Evolutionary conservation across 2,797 vertebrate genomes (phyloP).

Genomic region (Malacoctenus gilli): DNA sequence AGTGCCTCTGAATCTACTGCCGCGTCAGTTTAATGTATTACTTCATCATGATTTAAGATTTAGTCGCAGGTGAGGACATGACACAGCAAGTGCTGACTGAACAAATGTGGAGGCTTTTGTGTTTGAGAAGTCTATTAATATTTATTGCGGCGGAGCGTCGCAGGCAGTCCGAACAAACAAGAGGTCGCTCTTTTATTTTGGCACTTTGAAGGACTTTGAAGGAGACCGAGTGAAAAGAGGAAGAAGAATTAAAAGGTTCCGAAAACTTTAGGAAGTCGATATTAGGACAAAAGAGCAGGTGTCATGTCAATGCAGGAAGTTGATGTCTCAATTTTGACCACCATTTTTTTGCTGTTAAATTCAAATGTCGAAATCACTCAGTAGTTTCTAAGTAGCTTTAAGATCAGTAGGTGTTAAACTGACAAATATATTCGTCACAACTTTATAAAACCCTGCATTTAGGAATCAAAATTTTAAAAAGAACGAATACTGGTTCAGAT

Average conservation of each 20-base stretch:
- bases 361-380: too few species aligned
- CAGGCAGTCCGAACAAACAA: conserved; percentile 3
- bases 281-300: neutral
- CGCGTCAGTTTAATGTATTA: neutral
- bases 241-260: neutral
- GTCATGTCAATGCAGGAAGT: too few species aligned
- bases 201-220: conserved; percentile 3
- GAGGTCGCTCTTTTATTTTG: conserved; percentile 18
- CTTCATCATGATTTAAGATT: neutral
- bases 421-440: too few species aligned
- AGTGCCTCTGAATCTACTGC: neutral
- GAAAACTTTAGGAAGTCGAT: neutral
- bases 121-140: neutral
- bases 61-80: neutral
- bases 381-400: too few species aligned
- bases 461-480: too few species aligned
- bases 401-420: too few species aligned
- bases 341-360: too few species aligned
- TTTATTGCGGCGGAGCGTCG: neutral
- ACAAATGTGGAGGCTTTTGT: conserved; percentile 8
- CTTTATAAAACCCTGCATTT: too few species aligned
- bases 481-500: too few species aligned
- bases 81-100: neutral
- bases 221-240: neutral
- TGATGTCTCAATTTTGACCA: too few species aligned